Conservation (phyloP, 2,797 vertebrate genomes). For the Tokudaia tokunoshimensis region DNA sequence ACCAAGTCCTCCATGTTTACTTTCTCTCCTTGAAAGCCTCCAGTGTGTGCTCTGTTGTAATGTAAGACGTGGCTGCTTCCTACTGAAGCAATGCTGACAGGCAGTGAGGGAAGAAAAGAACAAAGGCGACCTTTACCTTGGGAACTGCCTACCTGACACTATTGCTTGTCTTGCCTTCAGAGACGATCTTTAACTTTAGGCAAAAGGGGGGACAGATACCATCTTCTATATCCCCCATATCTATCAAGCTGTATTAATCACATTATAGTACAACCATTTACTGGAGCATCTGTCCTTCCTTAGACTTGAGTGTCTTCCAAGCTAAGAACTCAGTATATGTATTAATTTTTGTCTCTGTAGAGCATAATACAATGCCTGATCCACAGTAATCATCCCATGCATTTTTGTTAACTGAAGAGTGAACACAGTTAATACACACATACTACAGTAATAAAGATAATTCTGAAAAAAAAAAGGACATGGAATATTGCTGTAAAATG, state of each 20-base stretch:
- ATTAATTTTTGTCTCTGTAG: neutral
- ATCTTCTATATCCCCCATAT: neutral
- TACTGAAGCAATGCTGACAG: neutral
- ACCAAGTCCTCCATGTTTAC: neutral
- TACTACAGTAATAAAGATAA: slow-evolving; percentile 33
- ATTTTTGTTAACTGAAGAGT: neutral
- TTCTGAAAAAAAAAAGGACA: neutral
- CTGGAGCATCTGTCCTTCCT: neutral
- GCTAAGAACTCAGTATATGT: neutral
- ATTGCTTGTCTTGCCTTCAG: neutral
- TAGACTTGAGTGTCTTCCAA: neutral
- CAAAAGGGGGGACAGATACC: neutral
- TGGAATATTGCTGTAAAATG: neutral
- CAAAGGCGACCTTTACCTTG: neutral
- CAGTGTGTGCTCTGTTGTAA: neutral
- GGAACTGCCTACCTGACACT: neutral
- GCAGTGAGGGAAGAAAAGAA: neutral
- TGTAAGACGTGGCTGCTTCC: neutral
- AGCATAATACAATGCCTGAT: neutral
- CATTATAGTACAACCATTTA: neutral
- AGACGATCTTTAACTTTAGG: neutral
- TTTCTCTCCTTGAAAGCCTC: neutral
- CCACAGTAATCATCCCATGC: neutral
- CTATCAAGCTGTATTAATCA: neutral
- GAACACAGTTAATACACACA: neutral